Evolutionary conservation across 2,888 invertebrate genomes (phyloP).

Genomic region (Rhagonycha lutea): DNA sequence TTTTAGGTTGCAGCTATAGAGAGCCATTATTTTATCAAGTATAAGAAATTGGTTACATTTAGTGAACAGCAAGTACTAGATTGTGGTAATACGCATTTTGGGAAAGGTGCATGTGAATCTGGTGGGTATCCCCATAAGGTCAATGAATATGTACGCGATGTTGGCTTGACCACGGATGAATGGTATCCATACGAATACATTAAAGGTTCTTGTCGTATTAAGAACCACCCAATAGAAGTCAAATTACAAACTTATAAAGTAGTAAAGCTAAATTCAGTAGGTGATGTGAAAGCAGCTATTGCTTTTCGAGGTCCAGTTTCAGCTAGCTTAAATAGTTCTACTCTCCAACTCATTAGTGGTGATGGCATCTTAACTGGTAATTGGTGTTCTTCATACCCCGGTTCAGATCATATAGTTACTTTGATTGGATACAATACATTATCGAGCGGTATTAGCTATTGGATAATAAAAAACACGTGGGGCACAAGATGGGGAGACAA

Average conservation of each 20-base stretch:
- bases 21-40: constrained; percentile 84
- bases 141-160: constrained; percentile 81
- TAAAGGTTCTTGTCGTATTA: constrained; percentile 74
- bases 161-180: constrained; percentile 88
- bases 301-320: constrained; percentile 85
- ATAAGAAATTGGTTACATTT: constrained; percentile 77
- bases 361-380: no score
- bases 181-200: constrained; percentile 79
- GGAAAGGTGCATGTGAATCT: constrained; percentile 71
- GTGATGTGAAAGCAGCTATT: constrained; percentile 74
- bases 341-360: no score
- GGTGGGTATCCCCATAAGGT: constrained; percentile 85
- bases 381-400: constrained; percentile 58
- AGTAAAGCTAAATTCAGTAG: constrained; percentile 72
- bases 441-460: constrained; percentile 75
- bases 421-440: constrained; percentile 82
- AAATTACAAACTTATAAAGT: constrained; percentile 81
- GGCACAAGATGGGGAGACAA: constrained; percentile 77
- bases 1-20: constrained; percentile 85
- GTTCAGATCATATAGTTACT: constrained; percentile 88
- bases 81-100: constrained; percentile 55
- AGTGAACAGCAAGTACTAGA: constrained; percentile 93
- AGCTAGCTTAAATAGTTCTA: constrained; percentile 78
- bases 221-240: constrained; percentile 70
- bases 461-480: constrained; percentile 90